phyloP scores from a whole-genome alignment of 2,888 invertebrate species.

The Melanchra persicariae region DNA sequence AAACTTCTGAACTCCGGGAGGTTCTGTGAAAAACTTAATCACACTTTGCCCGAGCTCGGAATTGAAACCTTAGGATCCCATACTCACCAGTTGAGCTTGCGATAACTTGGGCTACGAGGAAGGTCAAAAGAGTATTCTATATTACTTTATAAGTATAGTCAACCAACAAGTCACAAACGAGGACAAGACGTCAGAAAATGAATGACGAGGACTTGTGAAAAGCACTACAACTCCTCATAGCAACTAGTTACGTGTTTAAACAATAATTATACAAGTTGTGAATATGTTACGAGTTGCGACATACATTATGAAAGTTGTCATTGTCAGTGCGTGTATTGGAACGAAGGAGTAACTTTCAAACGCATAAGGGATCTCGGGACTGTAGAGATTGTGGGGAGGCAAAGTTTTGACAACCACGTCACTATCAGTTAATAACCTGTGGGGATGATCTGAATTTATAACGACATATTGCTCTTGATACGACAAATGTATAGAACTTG shows the following conservation, averaged over 20 bases:
- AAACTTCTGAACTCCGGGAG: too few species aligned
- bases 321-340: conserved; percentile 76
- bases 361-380: conserved; percentile 84
- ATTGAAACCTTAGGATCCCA: not conserved
- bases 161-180: not conserved
- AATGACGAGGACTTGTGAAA: conserved; percentile 18
- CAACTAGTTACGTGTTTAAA: conserved; percentile 57
- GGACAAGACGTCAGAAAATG: conserved; percentile 11
- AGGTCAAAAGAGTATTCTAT: too few species aligned
- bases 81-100: too few species aligned
- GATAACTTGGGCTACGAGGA: too few species aligned
- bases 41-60: not conserved
- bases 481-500: conserved; percentile 54
- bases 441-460: conserved; percentile 82
- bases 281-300: conserved; percentile 60
- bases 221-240: conserved; percentile 24
- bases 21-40: too few species aligned
- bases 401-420: conserved; percentile 87
- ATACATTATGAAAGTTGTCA: conserved; percentile 74
- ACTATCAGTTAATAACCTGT: conserved; percentile 87
- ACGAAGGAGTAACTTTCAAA: conserved; percentile 80
- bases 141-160: too few species aligned
- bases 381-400: conserved; percentile 77
- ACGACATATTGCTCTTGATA: conserved; percentile 69
- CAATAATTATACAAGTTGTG: conserved; percentile 58